phyloP scores from a whole-genome alignment of 2,888 invertebrate species.

The Atrina japonica region DNA sequence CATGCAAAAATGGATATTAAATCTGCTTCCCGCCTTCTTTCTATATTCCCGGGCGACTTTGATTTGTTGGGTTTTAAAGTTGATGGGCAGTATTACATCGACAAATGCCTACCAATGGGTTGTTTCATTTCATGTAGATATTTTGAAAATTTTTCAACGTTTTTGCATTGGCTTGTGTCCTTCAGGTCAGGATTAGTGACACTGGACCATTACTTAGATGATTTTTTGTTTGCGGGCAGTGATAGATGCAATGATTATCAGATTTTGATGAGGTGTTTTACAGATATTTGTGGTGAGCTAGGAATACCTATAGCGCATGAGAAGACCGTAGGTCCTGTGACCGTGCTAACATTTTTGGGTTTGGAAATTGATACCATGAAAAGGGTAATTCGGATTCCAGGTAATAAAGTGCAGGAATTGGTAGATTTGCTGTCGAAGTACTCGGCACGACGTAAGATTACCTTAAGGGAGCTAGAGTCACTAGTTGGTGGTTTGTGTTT shows the following conservation, averaged over 20 bases:
- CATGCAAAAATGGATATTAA: slow-evolving; percentile 44
- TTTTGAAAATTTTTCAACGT: background rate
- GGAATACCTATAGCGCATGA: slow-evolving; percentile 28
- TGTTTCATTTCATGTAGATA: background rate
- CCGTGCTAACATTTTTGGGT: slow-evolving; percentile 27
- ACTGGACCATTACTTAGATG: slow-evolving; percentile 17
- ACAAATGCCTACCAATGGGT: slow-evolving; percentile 6
- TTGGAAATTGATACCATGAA: slow-evolving; percentile 30
- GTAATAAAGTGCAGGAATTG: slow-evolving; percentile 14
- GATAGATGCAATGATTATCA: background rate
- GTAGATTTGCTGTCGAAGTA: too few relatives aligned
- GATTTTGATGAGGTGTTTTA: background rate
- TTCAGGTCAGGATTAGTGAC: background rate
- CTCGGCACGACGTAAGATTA: slow-evolving; percentile 16
- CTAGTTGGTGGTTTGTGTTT: slow-evolving; percentile 32
- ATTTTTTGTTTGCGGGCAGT: background rate
- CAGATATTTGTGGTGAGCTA: background rate
- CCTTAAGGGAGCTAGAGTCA: slow-evolving; percentile 33
- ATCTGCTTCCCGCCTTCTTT: slow-evolving; percentile 42
- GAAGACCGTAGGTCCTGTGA: slow-evolving; percentile 35
- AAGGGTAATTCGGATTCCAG: slow-evolving; percentile 21
- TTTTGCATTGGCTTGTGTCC: slow-evolving; percentile 3
- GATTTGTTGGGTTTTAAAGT: slow-evolving; percentile 31
- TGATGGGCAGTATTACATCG: background rate
- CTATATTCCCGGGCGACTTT: slow-evolving; percentile 29